Conservation (phyloP, 2,113 vertebrate species). For the Pachycephala philippinensis region DNA sequence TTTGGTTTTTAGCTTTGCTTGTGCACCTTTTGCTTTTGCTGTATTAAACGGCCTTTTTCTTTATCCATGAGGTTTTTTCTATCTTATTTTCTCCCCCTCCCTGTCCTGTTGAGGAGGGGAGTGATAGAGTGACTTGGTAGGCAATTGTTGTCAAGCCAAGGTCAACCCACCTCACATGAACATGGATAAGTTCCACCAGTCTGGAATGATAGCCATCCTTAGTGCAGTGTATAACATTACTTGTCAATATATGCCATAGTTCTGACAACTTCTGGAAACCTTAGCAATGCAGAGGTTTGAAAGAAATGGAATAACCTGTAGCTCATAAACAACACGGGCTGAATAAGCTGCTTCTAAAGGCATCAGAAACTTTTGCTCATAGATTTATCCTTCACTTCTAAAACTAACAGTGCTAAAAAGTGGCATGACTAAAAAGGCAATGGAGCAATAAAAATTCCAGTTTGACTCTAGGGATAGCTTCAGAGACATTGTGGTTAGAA, state of each 20-base stretch:
- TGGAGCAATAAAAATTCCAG: conserved; percentile 58
- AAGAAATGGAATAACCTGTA: not conserved
- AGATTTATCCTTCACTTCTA: conserved; percentile 27
- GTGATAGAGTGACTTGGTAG: not conserved
- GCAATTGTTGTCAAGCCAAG: not conserved
- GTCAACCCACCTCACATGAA: not conserved
- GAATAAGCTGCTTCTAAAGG: conserved; percentile 22
- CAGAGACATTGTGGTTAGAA: conserved; percentile 57
- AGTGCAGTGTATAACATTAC: not conserved
- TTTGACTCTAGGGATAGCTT: conserved; percentile 59
- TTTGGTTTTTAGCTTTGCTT: not conserved
- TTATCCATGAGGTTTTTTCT: not conserved
- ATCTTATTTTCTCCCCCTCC: not conserved
- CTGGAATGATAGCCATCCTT: not conserved
- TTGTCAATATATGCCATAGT: not conserved
- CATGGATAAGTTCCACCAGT: not conserved
- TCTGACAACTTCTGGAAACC: conserved; percentile 3
- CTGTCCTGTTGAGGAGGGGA: not conserved
- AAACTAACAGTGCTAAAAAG: conserved; percentile 50
- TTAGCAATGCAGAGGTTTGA: not conserved
- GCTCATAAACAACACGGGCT: conserved; percentile 35
- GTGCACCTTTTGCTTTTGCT: not conserved
- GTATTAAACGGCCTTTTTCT: not conserved
- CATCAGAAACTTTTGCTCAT: conserved; percentile 57
- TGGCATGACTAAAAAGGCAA: conserved; percentile 48